phyloP scores from a whole-genome alignment of 2,888 invertebrate genomes.

The Hipparchia sbordonii region DNA sequence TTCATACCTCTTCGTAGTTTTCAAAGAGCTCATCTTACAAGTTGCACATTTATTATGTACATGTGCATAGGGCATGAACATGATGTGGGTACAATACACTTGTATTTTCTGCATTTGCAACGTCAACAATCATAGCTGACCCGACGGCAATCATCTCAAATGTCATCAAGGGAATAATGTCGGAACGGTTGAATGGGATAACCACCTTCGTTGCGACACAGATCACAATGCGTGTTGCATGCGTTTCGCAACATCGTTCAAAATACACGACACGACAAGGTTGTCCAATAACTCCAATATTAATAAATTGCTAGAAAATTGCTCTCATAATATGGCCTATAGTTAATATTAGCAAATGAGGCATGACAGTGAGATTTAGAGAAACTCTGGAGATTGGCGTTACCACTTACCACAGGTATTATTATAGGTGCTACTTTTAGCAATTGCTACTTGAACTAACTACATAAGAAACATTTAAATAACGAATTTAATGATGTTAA shows the following conservation, averaged over 20 bases:
- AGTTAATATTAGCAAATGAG: constrained; percentile 17
- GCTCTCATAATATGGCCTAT: neutral
- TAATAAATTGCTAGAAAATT: constrained; percentile 30
- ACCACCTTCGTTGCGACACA: constrained; percentile 35
- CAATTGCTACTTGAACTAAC: too few relatives aligned
- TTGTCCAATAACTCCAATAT: constrained; percentile 27
- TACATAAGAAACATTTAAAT: too few relatives aligned
- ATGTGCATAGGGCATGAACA: constrained; percentile 12
- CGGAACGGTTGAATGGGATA: constrained; percentile 40
- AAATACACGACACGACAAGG: constrained; percentile 33
- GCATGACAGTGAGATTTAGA: constrained; percentile 22
- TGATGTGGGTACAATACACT: constrained; percentile 12
- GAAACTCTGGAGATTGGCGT: constrained; percentile 19
- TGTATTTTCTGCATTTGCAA: constrained; percentile 22
- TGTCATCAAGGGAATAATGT: constrained; percentile 42
- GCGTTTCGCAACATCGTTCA: constrained; percentile 34
- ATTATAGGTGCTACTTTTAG: too few relatives aligned
- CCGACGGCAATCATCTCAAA: constrained; percentile 37
- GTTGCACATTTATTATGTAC: constrained; percentile 2
- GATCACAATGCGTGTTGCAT: constrained; percentile 29
- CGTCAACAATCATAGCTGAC: constrained; percentile 34
- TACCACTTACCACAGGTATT: too few relatives aligned
- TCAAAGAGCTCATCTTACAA: neutral
- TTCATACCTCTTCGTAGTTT: neutral
- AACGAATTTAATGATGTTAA: too few relatives aligned